Evolutionary conservation across 1,140 invertebrate genomes (phyloP).

Genomic region (Megalopta genalis): DNA sequence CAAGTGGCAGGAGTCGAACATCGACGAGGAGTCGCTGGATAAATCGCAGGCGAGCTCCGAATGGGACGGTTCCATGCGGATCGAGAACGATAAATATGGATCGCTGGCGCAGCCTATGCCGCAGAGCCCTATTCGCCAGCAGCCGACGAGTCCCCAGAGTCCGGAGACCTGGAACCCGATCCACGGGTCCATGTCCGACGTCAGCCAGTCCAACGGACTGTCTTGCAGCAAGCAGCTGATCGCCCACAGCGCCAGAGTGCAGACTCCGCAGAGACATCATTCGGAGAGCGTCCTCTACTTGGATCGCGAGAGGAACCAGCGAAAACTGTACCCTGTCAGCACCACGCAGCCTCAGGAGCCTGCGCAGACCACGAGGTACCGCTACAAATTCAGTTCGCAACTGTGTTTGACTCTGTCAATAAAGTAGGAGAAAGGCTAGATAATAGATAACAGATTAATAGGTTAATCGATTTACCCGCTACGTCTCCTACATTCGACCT

Average conservation of each 20-base stretch:
- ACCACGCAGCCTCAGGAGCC: slow-evolving; percentile 71
- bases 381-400: neutral
- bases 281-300: slow-evolving; percentile 90
- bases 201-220: slow-evolving; percentile 67
- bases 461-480: too few species aligned
- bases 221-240: slow-evolving; percentile 83
- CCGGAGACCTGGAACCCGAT: slow-evolving; percentile 67
- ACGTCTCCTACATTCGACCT: neutral
- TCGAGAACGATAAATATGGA: slow-evolving; percentile 62
- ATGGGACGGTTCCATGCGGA: slow-evolving; percentile 60
- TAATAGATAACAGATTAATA: too few species aligned
- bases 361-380: slow-evolving; percentile 58
- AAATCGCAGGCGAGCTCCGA: slow-evolving; percentile 48
- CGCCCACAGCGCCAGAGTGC: slow-evolving; percentile 89
- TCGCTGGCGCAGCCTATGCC: slow-evolving; percentile 58
- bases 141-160: slow-evolving; percentile 42
- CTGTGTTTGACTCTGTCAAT: too few species aligned
- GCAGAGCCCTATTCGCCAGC: slow-evolving; percentile 62
- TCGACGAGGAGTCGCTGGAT: slow-evolving; percentile 63
- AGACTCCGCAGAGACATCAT: slow-evolving; percentile 89
- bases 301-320: slow-evolving; percentile 75
- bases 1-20: slow-evolving; percentile 71
- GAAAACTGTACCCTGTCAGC: slow-evolving; percentile 74
- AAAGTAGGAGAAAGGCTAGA: too few species aligned
- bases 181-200: slow-evolving; percentile 73